Conservation (phyloP, 2,113 vertebrate genomes). For the Oryzias woworae region DNA sequence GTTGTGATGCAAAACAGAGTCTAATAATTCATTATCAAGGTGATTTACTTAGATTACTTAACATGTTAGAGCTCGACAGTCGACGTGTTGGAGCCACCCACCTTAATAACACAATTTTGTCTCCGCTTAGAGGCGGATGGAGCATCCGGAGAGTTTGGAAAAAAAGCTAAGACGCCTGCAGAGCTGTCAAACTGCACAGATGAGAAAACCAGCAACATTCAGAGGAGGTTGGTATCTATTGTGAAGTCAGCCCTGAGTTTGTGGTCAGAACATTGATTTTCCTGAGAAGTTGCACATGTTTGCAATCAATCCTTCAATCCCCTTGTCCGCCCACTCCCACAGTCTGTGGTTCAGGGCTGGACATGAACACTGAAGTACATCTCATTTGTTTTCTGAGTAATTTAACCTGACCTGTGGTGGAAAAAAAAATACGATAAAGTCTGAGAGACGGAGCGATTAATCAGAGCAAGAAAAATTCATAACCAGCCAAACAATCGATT, state of each 20-base stretch:
- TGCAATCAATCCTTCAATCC: slow-evolving; percentile 44
- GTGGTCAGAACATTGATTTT: slow-evolving; percentile 60
- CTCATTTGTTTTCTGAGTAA: slow-evolving; percentile 31
- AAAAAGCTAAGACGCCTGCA: slow-evolving; percentile 31
- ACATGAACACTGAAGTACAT: slow-evolving; percentile 15
- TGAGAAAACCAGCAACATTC: slow-evolving; percentile 24
- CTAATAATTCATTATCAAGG: background rate
- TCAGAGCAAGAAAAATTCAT: slow-evolving; percentile 11
- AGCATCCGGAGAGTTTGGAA: slow-evolving; percentile 20
- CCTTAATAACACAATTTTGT: slow-evolving; percentile 26
- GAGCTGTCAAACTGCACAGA: background rate
- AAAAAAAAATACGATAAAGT: slow-evolving; percentile 1
- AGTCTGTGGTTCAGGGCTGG: slow-evolving; percentile 12
- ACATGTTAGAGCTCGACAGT: slow-evolving; percentile 33
- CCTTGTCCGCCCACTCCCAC: slow-evolving; percentile 16
- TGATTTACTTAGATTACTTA: slow-evolving; percentile 24
- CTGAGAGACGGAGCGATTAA: slow-evolving; percentile 9
- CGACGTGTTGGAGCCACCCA: slow-evolving; percentile 28
- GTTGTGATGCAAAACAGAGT: background rate
- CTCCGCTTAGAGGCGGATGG: slow-evolving; percentile 21
- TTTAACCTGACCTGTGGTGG: slow-evolving; percentile 12
- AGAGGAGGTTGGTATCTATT: slow-evolving; percentile 49
- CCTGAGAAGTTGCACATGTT: slow-evolving; percentile 32
- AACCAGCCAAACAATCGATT: slow-evolving; percentile 13
- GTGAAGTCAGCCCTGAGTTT: slow-evolving; percentile 54